Evolutionary conservation across 2,888 invertebrate genomes (phyloP).

Genomic region (Netelia fuscicornis): DNA sequence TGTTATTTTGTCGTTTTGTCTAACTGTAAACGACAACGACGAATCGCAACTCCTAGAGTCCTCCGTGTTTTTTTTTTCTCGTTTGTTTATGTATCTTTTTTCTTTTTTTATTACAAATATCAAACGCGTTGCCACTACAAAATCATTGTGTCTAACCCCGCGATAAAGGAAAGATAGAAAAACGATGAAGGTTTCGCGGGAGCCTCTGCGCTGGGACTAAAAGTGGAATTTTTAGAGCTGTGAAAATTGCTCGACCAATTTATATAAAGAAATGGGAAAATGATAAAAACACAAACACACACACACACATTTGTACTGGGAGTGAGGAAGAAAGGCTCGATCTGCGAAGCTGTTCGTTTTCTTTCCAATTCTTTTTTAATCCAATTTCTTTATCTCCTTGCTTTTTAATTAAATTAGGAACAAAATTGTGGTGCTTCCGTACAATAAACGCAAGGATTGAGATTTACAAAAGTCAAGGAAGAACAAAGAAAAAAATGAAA

Average conservation of each 20-base stretch:
- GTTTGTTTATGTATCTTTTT: background rate
- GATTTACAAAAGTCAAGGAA: constrained; percentile 28
- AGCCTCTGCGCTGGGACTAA: constrained; percentile 49
- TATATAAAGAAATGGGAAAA: background rate
- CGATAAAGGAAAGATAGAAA: constrained; percentile 21
- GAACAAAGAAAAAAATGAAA: constrained; percentile 15
- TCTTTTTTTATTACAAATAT: constrained; percentile 28
- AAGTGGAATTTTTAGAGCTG: constrained; percentile 48
- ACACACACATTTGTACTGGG: background rate
- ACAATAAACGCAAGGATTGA: constrained; percentile 27
- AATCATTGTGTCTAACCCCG: constrained; percentile 62
- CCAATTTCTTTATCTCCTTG: background rate
- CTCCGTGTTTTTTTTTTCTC: background rate
- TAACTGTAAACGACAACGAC: background rate
- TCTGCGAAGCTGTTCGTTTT: constrained; percentile 15
- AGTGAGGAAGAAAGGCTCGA: constrained; percentile 3
- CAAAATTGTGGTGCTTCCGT: constrained; percentile 72
- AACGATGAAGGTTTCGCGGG: constrained; percentile 19
- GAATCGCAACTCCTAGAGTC: constrained; percentile 4
- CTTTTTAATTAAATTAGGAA: constrained; percentile 31
- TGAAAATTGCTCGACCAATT: background rate
- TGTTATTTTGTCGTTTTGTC: constrained; percentile 13
- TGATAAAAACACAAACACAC: background rate
- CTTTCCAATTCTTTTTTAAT: constrained; percentile 13
- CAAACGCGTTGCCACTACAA: constrained; percentile 34